Evolutionary conservation across 2,797 vertebrate species (phyloP).

Genomic region (Buceros bicornis): DNA sequence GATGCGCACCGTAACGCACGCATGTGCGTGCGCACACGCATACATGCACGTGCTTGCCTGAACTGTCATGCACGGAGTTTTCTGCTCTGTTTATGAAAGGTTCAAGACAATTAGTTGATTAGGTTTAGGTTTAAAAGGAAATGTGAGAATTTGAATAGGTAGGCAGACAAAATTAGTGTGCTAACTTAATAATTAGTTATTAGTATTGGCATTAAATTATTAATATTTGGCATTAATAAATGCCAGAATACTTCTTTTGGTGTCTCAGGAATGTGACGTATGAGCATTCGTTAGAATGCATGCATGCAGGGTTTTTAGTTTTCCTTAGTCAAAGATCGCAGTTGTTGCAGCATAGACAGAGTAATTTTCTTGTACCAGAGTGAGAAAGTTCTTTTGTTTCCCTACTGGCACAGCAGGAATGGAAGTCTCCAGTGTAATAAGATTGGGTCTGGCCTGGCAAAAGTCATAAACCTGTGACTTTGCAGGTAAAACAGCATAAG

Average conservation of each 20-base stretch:
- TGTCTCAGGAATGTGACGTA: background rate
- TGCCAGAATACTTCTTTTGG: background rate
- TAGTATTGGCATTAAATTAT: no score
- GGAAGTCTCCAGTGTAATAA: background rate
- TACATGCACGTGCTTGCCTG: background rate
- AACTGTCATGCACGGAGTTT: background rate
- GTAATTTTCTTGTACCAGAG: background rate
- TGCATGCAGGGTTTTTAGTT: background rate
- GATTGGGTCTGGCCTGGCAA: background rate
- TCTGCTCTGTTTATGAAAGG: background rate
- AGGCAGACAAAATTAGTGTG: background rate
- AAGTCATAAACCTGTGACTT: background rate
- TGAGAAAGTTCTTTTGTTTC: background rate
- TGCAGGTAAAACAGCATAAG: background rate
- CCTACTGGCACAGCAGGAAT: background rate
- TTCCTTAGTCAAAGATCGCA: background rate
- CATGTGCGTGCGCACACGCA: background rate
- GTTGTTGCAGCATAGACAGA: background rate
- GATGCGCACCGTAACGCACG: background rate
- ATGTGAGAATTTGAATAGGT: background rate
- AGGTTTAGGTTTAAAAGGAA: conserved; percentile 9
- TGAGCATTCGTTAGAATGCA: background rate
- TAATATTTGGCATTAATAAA: background rate
- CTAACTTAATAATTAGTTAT: background rate
- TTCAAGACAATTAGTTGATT: background rate